These are phyloP conservation scores for Hapalemur alaotrensis DNA, from an alignment of 2,797 vertebrate species.

Conservation along the genomic window DNA sequence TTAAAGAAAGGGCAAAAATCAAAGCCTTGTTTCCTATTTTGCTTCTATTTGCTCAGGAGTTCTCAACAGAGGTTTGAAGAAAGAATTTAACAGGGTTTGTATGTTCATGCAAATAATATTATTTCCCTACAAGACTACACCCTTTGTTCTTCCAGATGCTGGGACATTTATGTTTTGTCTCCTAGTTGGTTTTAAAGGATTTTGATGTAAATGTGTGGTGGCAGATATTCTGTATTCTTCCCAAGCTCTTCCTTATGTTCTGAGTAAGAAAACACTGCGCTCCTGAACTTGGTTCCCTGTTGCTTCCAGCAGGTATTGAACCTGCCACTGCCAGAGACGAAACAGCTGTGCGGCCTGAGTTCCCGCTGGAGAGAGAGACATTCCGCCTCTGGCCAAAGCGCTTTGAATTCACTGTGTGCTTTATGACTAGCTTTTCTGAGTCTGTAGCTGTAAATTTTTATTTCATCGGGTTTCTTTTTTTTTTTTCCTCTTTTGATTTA, in stretches of 20 bases:
- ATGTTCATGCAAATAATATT: background rate
- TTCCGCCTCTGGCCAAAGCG: background rate
- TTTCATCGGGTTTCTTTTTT: background rate
- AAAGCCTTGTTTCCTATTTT: constrained; percentile 29
- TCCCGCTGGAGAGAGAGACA: background rate
- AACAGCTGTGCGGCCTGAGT: background rate
- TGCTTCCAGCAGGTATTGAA: background rate
- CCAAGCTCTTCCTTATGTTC: background rate
- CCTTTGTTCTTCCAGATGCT: constrained; percentile 54
- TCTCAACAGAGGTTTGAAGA: constrained; percentile 31
- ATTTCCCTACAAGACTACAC: constrained; percentile 29
- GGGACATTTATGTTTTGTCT: constrained; percentile 49
- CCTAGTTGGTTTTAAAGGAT: constrained; percentile 42
- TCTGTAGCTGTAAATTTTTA: background rate
- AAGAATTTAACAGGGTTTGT: constrained; percentile 52
- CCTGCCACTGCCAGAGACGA: background rate
- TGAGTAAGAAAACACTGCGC: constrained; percentile 7
- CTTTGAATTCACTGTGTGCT: background rate
- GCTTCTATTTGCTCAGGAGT: constrained; percentile 22
- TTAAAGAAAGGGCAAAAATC: background rate
- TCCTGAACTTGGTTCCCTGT: background rate
- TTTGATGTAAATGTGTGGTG: constrained; percentile 57
- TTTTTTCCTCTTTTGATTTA: background rate
- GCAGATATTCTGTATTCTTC: background rate
- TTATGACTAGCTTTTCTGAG: background rate